Evolutionary conservation across 2,797 vertebrate species (phyloP).

Genomic region (Dallia pectoralis): DNA sequence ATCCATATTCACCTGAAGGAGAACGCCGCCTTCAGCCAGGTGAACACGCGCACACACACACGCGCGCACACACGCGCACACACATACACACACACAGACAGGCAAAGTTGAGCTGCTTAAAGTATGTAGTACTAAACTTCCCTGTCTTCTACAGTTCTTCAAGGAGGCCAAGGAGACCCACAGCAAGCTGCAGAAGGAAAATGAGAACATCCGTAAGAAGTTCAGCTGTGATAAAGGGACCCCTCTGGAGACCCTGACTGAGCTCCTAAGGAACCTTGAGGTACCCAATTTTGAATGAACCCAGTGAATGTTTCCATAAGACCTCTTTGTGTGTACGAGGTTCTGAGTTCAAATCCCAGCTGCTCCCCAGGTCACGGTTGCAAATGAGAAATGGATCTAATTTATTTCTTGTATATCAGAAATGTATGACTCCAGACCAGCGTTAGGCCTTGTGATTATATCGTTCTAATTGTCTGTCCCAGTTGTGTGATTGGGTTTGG

Average conservation of each 20-base stretch:
- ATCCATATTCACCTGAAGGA: constrained; percentile 93
- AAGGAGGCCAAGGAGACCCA: constrained; percentile 89
- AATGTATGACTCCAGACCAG: no score
- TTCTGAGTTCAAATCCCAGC: no score
- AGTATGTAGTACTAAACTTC: neutral
- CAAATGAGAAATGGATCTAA: no score
- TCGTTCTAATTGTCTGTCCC: no score
- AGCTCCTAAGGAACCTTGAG: constrained; percentile 89
- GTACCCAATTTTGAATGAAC: constrained; percentile 61
- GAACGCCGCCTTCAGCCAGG: constrained; percentile 92
- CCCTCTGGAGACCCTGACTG: constrained; percentile 78
- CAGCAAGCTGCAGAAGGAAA: constrained; percentile 82
- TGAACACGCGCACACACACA: constrained; percentile 43
- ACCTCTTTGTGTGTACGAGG: no score
- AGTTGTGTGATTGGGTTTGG: no score
- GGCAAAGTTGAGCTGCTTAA: neutral
- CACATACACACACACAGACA: neutral
- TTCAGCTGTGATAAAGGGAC: constrained; percentile 88
- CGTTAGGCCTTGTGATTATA: no score
- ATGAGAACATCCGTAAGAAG: constrained; percentile 84
- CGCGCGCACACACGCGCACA: neutral
- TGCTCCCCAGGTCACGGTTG: no score
- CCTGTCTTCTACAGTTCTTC: constrained; percentile 81
- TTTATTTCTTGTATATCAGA: no score
- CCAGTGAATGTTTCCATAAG: neutral